These are phyloP conservation scores for Ganaspis brasiliensis DNA, from an alignment of 2,888 invertebrate species.

Conservation along the genomic window DNA sequence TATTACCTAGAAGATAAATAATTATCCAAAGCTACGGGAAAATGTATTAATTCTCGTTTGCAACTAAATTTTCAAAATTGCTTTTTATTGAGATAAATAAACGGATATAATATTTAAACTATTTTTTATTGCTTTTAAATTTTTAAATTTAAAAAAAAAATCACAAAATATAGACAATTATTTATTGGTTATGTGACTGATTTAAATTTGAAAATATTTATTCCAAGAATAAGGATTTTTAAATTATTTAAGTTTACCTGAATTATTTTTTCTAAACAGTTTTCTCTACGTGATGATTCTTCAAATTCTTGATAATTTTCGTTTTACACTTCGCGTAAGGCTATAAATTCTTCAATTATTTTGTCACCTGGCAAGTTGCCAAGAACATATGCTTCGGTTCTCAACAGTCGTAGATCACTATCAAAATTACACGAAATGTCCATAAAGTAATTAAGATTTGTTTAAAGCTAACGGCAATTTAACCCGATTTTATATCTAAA, in stretches of 20 bases:
- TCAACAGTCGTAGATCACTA: constrained; percentile 7
- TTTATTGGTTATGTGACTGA: too few species aligned
- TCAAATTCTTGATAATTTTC: not conserved
- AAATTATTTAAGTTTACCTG: too few species aligned
- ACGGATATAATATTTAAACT: too few species aligned
- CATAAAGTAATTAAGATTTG: not conserved
- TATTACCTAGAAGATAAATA: constrained; percentile 1
- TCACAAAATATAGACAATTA: too few species aligned
- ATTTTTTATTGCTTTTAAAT: too few species aligned
- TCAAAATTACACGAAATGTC: constrained; percentile 4
- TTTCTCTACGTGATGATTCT: not conserved
- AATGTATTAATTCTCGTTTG: not conserved
- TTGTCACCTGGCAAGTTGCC: constrained; percentile 69
- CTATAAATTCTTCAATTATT: constrained; percentile 73
- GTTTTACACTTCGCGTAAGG: constrained; percentile 46
- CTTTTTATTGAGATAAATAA: too few species aligned
- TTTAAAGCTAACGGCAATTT: not conserved
- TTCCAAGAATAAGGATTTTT: too few species aligned
- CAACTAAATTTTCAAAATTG: not conserved
- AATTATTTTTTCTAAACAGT: not conserved
- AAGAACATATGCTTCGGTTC: constrained; percentile 52
- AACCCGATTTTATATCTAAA: not conserved
- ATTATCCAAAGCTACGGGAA: constrained; percentile 4
- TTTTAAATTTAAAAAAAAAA: too few species aligned
- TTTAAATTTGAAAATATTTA: too few species aligned